Evolutionary conservation across 2,888 invertebrate species (phyloP).

Genomic region (Agrotis segetum): DNA sequence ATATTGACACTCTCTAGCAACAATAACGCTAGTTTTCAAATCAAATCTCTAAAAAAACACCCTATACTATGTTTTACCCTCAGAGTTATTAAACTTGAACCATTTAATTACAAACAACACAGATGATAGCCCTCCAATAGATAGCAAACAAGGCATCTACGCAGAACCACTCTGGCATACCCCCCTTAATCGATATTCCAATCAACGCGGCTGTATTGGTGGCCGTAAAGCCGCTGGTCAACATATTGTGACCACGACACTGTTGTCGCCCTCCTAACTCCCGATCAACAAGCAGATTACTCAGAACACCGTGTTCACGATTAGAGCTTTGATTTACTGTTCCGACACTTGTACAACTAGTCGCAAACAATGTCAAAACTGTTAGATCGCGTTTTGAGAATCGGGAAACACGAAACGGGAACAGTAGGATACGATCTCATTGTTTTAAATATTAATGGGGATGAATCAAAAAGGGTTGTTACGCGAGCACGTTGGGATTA

Average conservation of each 20-base stretch:
- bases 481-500: too few species aligned
- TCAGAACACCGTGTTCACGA: conserved; percentile 48
- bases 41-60: too few species aligned
- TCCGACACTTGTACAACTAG: conserved; percentile 18
- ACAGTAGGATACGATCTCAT: background rate
- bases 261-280: conserved; percentile 63
- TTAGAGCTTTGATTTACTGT: conserved; percentile 49
- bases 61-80: too few species aligned
- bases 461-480: background rate
- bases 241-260: conserved; percentile 55
- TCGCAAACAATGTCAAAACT: conserved; percentile 12
- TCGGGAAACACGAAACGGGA: background rate
- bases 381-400: background rate
- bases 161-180: conserved; percentile 26
- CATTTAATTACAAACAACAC: background rate
- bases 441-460: too few species aligned
- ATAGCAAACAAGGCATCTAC: conserved; percentile 27
- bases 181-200: conserved; percentile 66
- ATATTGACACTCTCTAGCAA: too few species aligned
- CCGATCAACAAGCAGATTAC: conserved; percentile 55
- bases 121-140: background rate
- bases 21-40: too few species aligned
- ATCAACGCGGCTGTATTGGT: conserved; percentile 57
- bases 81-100: background rate
- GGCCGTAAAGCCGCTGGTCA: conserved; percentile 57